These are phyloP conservation scores for Onychomys leucogaster DNA, from an alignment of 2,797 vertebrate species.

Conservation along the genomic window DNA sequence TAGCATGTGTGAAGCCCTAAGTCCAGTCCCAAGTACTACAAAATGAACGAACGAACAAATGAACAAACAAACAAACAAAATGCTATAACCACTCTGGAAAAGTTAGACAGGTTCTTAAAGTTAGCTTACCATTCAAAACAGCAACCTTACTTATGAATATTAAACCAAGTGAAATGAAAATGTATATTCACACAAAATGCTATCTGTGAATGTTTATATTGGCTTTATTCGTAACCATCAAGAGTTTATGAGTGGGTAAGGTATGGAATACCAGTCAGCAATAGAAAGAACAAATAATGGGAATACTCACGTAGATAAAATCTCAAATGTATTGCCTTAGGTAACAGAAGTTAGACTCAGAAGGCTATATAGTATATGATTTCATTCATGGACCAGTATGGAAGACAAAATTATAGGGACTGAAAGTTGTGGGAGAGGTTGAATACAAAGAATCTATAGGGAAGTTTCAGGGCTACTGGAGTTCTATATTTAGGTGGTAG, in stretches of 20 bases:
- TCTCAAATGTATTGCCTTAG: not conserved
- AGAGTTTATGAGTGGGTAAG: slow-evolving; percentile 25
- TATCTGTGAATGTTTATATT: slow-evolving; percentile 23
- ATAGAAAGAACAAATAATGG: slow-evolving; percentile 15
- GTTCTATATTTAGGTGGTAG: slow-evolving; percentile 25
- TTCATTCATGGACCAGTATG: slow-evolving; percentile 34
- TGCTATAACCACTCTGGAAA: not conserved
- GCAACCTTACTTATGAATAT: slow-evolving; percentile 14
- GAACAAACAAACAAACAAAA: not conserved
- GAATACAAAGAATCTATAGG: not conserved
- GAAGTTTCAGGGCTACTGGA: slow-evolving; percentile 16
- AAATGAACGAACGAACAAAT: not conserved
- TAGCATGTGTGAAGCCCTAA: not conserved
- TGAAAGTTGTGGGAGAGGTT: not conserved
- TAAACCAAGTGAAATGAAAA: slow-evolving; percentile 25
- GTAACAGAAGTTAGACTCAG: slow-evolving; percentile 28
- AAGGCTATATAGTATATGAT: not conserved
- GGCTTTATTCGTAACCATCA: slow-evolving; percentile 3
- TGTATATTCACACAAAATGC: slow-evolving; percentile 29
- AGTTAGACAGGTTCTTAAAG: not conserved
- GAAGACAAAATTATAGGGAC: slow-evolving; percentile 15
- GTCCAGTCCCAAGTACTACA: not conserved
- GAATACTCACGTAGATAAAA: not conserved
- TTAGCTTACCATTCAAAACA: slow-evolving; percentile 18
- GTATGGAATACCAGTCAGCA: slow-evolving; percentile 37